A percentile compares a stretch with the other conserved stretches of the same genome.
Evolutionary conservation across 2,113 vertebrate species (phyloP).

Genomic region (Campylomormyrus tamandua): DNA sequence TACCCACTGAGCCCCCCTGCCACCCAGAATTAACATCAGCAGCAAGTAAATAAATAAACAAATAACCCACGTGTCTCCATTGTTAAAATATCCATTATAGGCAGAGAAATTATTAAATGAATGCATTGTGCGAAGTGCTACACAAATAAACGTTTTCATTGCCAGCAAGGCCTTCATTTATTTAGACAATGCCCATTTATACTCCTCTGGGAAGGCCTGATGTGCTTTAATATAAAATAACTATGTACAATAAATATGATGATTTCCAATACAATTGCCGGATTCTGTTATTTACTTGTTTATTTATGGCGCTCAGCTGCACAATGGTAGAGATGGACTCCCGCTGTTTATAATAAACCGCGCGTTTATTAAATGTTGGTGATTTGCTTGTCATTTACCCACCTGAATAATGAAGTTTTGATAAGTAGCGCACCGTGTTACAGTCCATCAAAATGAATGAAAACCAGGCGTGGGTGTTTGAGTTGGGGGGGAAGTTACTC

Average conservation of each 20-base stretch:
- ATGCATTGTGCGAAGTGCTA: not conserved
- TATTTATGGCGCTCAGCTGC: not conserved
- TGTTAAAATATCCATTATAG: not conserved
- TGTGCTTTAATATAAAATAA: not conserved
- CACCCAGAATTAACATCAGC: not conserved
- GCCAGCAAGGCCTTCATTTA: not conserved
- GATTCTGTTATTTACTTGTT: not conserved
- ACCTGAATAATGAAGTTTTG: not conserved
- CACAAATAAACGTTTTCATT: not conserved
- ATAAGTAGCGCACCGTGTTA: not conserved
- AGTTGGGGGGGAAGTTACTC: not conserved
- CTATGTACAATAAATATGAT: not conserved
- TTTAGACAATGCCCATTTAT: not conserved
- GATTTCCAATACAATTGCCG: not conserved
- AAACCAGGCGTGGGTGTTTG: not conserved
- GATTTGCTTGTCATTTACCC: not conserved
- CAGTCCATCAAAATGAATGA: constrained; percentile 9
- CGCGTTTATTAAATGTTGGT: not conserved
- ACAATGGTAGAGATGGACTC: too few species aligned
- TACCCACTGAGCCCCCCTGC: not conserved
- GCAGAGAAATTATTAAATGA: not conserved
- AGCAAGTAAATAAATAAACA: not conserved
- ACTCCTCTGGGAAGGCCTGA: too few species aligned
- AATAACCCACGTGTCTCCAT: not conserved
- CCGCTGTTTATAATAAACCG: not conserved